Conservation (phyloP, 1,140 invertebrate species). For the Chironomus tepperi region DNA sequence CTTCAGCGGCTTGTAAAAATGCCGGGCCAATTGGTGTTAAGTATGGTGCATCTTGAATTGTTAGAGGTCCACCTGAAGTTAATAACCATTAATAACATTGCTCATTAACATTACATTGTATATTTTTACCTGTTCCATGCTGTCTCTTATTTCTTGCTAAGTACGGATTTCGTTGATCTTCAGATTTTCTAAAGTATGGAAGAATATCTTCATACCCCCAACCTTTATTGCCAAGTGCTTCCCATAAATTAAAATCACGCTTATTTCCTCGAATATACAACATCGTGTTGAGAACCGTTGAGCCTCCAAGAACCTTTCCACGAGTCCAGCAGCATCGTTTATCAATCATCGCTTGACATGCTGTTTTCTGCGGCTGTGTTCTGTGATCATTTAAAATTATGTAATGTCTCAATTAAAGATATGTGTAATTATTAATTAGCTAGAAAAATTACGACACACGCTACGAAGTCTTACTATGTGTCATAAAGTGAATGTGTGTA, state of each 20-base stretch:
- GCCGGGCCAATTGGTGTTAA: conserved; percentile 70
- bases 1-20: conserved; percentile 78
- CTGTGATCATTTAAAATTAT: conserved; percentile 41
- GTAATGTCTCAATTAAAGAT: not conserved
- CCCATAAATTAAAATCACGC: conserved; percentile 86
- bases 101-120: not conserved
- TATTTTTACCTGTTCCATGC: conserved; percentile 53
- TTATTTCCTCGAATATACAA: conserved; percentile 86
- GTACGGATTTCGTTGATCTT: conserved; percentile 76
- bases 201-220: conserved; percentile 85
- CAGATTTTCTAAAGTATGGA: conserved; percentile 79
- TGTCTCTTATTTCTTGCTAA: conserved; percentile 59
- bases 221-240: conserved; percentile 70
- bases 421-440: not conserved
- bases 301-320: conserved; percentile 80
- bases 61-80: conserved; percentile 68
- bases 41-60: conserved; percentile 71
- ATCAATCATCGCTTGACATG: conserved; percentile 76
- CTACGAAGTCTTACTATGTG: no score
- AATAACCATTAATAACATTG: conserved; percentile 28
- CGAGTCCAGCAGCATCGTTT: conserved; percentile 74
- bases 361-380: conserved; percentile 73
- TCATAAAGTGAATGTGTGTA: no score
- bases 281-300: conserved; percentile 80
- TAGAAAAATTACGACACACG: no score